Percentiles rank a stretch among this genome's conserved stretches.
phyloP scores from a whole-genome alignment of 2,113 vertebrate genomes.

The Anhinga anhinga region DNA sequence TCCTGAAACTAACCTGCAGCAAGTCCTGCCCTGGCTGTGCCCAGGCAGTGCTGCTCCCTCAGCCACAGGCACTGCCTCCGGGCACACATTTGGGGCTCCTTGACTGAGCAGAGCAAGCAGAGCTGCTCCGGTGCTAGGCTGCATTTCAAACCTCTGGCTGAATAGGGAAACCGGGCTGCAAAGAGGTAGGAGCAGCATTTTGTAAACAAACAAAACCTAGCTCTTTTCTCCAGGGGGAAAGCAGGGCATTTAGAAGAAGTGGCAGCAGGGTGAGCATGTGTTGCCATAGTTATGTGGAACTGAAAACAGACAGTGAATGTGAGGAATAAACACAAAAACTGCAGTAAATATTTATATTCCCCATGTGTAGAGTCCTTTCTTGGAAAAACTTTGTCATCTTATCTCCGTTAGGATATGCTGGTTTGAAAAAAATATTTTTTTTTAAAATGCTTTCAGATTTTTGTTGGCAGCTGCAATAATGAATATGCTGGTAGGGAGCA shows the following conservation, averaged over 20 bases:
- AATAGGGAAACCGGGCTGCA: not conserved
- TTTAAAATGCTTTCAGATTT: not conserved
- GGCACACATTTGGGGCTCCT: accelerated
- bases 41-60: not conserved
- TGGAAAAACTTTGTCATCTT: not conserved
- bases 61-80: accelerated
- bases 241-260: not conserved
- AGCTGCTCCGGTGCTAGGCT: not conserved
- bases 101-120: accelerated
- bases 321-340: not conserved
- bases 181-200: not conserved
- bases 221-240: not conserved
- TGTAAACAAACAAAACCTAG: not conserved
- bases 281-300: not conserved
- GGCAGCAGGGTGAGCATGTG: not conserved
- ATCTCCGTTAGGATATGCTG: not conserved
- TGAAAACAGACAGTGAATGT: not conserved
- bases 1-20: not conserved
- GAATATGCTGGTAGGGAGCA: not conserved
- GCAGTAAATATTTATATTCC: not conserved
- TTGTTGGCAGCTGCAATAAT: not conserved
- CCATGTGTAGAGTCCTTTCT: not conserved
- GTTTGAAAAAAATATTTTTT: not conserved
- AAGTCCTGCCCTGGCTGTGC: not conserved
- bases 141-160: not conserved